These are phyloP conservation scores for Hippocampus comes DNA, from an alignment of 2,113 vertebrate species.

Conservation along the genomic window DNA sequence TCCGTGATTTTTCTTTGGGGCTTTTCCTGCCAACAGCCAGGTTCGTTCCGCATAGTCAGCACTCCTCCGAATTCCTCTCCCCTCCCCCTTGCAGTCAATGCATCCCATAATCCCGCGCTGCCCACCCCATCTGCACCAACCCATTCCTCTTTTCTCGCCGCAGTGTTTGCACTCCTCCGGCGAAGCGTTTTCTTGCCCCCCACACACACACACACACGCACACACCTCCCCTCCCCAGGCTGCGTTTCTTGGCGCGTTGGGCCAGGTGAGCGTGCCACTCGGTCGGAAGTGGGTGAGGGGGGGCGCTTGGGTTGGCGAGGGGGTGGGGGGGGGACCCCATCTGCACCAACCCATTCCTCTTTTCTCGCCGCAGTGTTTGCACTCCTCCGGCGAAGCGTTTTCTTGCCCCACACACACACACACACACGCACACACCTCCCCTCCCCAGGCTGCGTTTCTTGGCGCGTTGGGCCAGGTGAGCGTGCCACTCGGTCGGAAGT, in stretches of 20 bases:
- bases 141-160: slow-evolving; percentile 52
- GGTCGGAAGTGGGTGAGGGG: slow-evolving; percentile 34
- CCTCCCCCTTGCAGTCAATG: slow-evolving; percentile 65
- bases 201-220: no score
- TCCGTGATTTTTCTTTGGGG: slow-evolving; percentile 48
- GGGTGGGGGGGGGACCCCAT: background rate
- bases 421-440: background rate
- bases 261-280: slow-evolving; percentile 51
- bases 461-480: slow-evolving; percentile 54
- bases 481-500: slow-evolving; percentile 21
- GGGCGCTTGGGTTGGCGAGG: background rate
- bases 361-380: slow-evolving; percentile 74
- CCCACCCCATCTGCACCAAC: slow-evolving; percentile 37
- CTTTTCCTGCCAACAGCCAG: slow-evolving; percentile 58
- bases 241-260: slow-evolving; percentile 18
- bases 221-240: slow-evolving; percentile 8
- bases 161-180: slow-evolving; percentile 72
- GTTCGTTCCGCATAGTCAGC: slow-evolving; percentile 66
- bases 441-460: slow-evolving; percentile 14
- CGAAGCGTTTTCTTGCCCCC: background rate
- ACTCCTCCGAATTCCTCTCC: slow-evolving; percentile 52
- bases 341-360: background rate
- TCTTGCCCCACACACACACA: background rate
- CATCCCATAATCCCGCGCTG: slow-evolving; percentile 60
- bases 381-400: slow-evolving; percentile 43